phyloP scores from a whole-genome alignment of 2,888 invertebrate species.

The Eristalis tenax region DNA sequence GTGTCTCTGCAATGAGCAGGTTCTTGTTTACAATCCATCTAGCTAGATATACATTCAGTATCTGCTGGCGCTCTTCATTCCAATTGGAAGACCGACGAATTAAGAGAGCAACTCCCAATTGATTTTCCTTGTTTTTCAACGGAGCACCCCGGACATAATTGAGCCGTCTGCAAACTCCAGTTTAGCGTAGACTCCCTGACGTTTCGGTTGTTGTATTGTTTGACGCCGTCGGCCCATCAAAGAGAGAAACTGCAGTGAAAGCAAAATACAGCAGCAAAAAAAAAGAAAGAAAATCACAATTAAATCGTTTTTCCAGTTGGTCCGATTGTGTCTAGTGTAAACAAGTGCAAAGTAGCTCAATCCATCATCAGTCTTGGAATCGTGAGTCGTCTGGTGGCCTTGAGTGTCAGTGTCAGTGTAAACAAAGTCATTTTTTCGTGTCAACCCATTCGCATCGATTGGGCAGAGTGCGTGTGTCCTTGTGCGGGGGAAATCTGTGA shows the following conservation, averaged over 20 bases:
- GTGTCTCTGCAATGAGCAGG: conserved; percentile 8
- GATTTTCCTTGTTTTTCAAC: conserved; percentile 51
- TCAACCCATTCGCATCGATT: conserved; percentile 53
- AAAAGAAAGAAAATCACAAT: conserved; percentile 47
- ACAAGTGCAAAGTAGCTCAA: conserved; percentile 24
- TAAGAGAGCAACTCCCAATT: conserved; percentile 53
- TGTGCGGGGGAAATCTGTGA: conserved; percentile 33
- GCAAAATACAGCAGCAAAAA: conserved; percentile 34
- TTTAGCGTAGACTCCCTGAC: conserved; percentile 77
- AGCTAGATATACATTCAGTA: background rate
- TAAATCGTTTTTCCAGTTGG: conserved; percentile 33
- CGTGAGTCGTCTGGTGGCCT: background rate
- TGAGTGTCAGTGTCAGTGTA: conserved; percentile 46
- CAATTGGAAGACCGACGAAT: conserved; percentile 28
- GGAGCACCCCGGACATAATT: conserved; percentile 69
- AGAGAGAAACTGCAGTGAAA: conserved; percentile 57
- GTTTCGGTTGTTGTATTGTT: conserved; percentile 75
- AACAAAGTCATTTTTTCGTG: conserved; percentile 41
- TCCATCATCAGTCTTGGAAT: conserved; percentile 21
- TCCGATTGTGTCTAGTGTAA: conserved; percentile 54
- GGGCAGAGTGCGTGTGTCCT: conserved; percentile 16
- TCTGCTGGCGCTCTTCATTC: conserved; percentile 36
- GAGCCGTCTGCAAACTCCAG: conserved; percentile 76
- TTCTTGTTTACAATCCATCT: conserved; percentile 33
- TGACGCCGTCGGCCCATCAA: conserved; percentile 50